Percentiles rank a stretch among this genome's conserved stretches.
These are phyloP conservation scores for Sebastes matsubarae DNA, from an alignment of 2,797 vertebrate species.

Conservation along the genomic window DNA sequence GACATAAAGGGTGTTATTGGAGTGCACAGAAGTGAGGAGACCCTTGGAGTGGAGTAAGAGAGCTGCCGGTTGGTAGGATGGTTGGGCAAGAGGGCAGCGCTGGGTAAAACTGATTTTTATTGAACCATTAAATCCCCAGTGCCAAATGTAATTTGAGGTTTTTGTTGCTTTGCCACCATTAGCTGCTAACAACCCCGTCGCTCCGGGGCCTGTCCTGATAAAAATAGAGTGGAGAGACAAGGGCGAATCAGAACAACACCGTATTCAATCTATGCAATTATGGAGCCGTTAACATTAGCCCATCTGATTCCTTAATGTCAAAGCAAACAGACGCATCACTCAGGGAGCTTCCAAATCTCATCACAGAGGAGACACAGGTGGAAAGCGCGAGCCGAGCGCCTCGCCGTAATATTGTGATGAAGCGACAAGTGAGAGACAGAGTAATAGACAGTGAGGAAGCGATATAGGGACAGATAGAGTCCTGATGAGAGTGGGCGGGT, in stretches of 20 bases:
- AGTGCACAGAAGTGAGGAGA: conserved; percentile 40
- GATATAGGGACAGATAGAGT: conserved; percentile 37
- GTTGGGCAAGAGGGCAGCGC: conserved; percentile 43
- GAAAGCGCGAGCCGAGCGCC: conserved; percentile 22
- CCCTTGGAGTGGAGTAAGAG: conserved; percentile 4
- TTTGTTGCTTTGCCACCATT: conserved; percentile 73
- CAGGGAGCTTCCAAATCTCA: conserved; percentile 50
- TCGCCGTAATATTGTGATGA: conserved; percentile 35
- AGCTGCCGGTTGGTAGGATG: background rate
- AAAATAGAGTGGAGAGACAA: conserved; percentile 54
- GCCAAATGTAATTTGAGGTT: conserved; percentile 70
- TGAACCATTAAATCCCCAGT: conserved; percentile 68
- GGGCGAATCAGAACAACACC: conserved; percentile 45
- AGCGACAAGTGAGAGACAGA: conserved; percentile 42
- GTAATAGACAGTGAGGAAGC: conserved; percentile 39
- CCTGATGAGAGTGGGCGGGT: conserved; percentile 46
- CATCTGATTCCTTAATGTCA: conserved; percentile 53
- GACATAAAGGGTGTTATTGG: conserved; percentile 34
- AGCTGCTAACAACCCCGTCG: conserved; percentile 60
- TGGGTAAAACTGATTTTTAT: conserved; percentile 47
- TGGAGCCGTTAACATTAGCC: conserved; percentile 48
- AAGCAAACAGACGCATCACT: conserved; percentile 48
- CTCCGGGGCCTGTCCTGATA: conserved; percentile 56
- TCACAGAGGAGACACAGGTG: conserved; percentile 51
- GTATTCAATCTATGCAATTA: conserved; percentile 54